Percentiles rank a stretch among this genome's conserved stretches.
Conservation (phyloP, 2,888 invertebrate genomes). For the Plagodis dolabraria region DNA sequence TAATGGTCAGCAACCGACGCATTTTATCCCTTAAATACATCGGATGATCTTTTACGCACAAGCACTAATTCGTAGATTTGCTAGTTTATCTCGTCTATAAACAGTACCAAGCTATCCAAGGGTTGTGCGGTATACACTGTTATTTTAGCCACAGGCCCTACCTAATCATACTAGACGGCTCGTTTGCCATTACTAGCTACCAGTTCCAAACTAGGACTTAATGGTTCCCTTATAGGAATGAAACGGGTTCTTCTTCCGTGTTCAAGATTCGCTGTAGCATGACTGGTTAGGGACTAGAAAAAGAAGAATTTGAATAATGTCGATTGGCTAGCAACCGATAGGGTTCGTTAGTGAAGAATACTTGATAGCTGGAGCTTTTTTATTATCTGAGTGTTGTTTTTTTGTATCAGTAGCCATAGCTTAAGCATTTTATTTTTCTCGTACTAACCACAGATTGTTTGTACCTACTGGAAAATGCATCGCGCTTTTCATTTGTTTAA, state of each 20-base stretch:
- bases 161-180: constrained; percentile 32
- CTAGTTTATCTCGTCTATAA: no score
- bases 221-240: constrained; percentile 33
- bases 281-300: constrained; percentile 32
- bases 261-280: constrained; percentile 28
- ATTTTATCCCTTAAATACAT: no score
- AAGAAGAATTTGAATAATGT: constrained; percentile 36
- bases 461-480: no score
- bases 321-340: constrained; percentile 26
- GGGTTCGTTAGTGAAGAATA: constrained; percentile 15
- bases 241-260: constrained; percentile 39
- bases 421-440: no score
- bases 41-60: no score
- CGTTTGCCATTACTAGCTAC: constrained; percentile 32
- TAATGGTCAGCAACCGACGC: no score
- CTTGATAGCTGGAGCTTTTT: not conserved
- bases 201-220: constrained; percentile 21
- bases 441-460: no score
- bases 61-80: no score
- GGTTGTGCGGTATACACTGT: constrained; percentile 8
- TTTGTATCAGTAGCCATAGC: no score
- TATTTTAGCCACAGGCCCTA: constrained; percentile 23
- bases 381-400: not conserved
- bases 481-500: no score
- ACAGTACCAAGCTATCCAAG: no score